Evolutionary conservation across 2,113 vertebrate species (phyloP).

Genomic region (Todiramphus saurophagus): DNA sequence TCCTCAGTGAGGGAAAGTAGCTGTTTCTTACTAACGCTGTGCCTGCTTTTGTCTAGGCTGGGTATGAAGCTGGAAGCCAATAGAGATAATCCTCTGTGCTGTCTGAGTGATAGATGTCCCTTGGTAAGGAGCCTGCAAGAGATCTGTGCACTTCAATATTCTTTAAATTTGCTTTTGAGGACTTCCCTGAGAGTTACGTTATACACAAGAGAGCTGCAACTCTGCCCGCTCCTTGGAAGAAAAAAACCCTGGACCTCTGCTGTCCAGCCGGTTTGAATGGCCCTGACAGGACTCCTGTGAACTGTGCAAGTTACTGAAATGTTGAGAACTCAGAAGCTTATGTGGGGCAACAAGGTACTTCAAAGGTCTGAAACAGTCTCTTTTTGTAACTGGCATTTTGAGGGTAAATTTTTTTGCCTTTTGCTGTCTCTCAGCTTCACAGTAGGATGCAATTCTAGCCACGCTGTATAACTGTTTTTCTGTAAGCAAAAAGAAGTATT

Average conservation of each 20-base stretch:
- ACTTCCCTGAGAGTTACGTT: neutral
- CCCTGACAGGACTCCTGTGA: neutral
- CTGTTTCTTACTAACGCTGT: neutral
- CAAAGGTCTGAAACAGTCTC: neutral
- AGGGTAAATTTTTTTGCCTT: neutral
- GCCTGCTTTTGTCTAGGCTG: neutral
- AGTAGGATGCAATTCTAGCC: neutral
- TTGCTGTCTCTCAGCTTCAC: neutral
- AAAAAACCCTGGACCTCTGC: neutral
- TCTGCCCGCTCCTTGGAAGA: neutral
- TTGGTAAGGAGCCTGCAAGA: neutral
- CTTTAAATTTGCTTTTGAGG: neutral
- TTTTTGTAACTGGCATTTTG: neutral
- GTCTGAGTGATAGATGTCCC: neutral
- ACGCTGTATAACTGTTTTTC: neutral
- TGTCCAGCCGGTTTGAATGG: accelerated
- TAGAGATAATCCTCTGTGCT: neutral
- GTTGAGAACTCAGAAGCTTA: neutral
- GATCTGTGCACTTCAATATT: neutral
- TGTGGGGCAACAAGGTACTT: neutral
- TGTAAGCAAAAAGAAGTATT: neutral
- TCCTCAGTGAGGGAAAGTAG: neutral
- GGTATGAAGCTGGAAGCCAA: neutral
- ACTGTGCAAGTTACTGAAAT: accelerated
- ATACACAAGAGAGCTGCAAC: neutral